phyloP scores from a whole-genome alignment of 2,888 invertebrate genomes.

The Tenthredo amoena region DNA sequence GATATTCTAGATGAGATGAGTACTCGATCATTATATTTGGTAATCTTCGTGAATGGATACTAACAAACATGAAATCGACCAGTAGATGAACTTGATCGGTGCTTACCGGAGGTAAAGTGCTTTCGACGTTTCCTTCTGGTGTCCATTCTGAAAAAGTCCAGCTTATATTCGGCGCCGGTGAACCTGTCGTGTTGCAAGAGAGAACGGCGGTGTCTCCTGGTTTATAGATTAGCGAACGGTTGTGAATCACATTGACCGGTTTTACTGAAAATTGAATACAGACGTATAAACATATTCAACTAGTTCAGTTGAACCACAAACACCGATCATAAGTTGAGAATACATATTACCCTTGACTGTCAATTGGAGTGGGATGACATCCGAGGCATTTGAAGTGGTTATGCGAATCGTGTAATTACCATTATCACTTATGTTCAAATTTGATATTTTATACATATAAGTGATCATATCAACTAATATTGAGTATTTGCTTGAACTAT shows the following conservation, averaged over 20 bases:
- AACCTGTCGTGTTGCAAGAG: neutral
- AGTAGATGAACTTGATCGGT: neutral
- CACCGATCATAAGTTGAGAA: neutral
- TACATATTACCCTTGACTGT: neutral
- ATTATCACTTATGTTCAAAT: neutral
- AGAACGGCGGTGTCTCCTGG: neutral
- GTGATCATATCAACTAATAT: neutral
- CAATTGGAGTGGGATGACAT: neutral
- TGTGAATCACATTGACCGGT: neutral
- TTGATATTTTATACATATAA: neutral
- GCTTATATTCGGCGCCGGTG: neutral
- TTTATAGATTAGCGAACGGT: neutral
- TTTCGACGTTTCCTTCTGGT: neutral
- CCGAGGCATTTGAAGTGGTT: neutral
- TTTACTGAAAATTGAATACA: neutral
- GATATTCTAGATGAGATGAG: neutral
- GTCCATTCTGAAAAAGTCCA: neutral
- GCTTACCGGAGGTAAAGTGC: neutral
- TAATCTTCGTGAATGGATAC: neutral
- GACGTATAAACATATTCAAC: neutral
- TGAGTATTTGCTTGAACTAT: conserved; percentile 59
- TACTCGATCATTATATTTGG: neutral
- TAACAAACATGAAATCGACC: neutral
- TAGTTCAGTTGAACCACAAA: neutral
- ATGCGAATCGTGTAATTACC: conserved; percentile 23